Conservation (phyloP, 2,888 invertebrate genomes). For the Drosophila mimica region DNA sequence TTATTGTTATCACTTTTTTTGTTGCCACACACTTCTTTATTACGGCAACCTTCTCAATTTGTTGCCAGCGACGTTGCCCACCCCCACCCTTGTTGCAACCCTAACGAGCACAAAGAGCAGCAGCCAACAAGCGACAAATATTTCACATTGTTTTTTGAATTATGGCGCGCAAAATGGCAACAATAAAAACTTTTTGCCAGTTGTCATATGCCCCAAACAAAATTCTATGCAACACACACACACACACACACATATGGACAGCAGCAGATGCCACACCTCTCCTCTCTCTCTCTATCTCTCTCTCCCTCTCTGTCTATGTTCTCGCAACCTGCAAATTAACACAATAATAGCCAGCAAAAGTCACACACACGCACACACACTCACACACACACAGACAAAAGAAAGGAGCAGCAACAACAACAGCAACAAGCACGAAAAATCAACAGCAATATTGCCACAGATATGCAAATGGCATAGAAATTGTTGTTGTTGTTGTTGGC, state of each 20-base stretch:
- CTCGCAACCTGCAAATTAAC: conserved; percentile 73
- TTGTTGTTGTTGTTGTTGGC: conserved; percentile 61
- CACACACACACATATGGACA: conserved; percentile 27
- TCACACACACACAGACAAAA: conserved; percentile 28
- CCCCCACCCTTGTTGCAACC: neutral
- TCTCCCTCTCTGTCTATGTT: neutral
- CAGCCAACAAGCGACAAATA: conserved; percentile 73
- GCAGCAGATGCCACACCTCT: neutral
- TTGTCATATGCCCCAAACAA: conserved; percentile 62
- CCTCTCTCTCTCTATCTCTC: neutral
- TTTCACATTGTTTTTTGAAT: conserved; percentile 72
- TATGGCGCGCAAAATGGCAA: conserved; percentile 67
- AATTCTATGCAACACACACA: conserved; percentile 27
- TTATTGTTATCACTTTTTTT: neutral
- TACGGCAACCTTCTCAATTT: conserved; percentile 15
- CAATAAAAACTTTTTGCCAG: conserved; percentile 74
- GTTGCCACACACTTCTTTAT: conserved; percentile 2
- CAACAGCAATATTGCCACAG: conserved; percentile 58
- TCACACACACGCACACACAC: conserved; percentile 27
- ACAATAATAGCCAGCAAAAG: conserved; percentile 74
- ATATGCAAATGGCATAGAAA: conserved; percentile 75
- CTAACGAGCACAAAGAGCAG: conserved; percentile 25
- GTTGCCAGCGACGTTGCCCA: conserved; percentile 6
- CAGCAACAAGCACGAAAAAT: conserved; percentile 14
- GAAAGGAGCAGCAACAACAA: conserved; percentile 28